These are phyloP conservation scores for Urocynchramus pylzowi DNA, from an alignment of 2,113 vertebrate species.

Conservation along the genomic window DNA sequence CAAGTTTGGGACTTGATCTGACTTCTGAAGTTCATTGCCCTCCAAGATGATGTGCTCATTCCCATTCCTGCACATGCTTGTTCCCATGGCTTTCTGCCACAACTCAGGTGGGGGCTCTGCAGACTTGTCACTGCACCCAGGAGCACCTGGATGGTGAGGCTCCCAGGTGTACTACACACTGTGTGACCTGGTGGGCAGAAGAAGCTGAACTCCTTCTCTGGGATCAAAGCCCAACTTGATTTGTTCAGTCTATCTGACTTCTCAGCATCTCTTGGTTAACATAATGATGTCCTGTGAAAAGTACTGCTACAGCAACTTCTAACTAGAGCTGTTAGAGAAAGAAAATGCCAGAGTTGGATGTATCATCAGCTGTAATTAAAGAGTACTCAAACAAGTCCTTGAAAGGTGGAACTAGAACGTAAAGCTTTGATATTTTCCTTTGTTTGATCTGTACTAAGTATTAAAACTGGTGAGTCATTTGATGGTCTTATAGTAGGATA, in stretches of 20 bases:
- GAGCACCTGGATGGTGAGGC: not conserved
- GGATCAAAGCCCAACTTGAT: not conserved
- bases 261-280: slow-evolving; percentile 29
- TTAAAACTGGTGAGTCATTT: slow-evolving; percentile 58
- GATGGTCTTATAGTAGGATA: slow-evolving; percentile 43
- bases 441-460: slow-evolving; percentile 63
- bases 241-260: not conserved
- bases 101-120: not conserved
- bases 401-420: slow-evolving; percentile 45
- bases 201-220: not conserved
- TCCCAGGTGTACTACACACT: not conserved
- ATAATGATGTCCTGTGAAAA: slow-evolving; percentile 37
- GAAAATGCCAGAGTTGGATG: slow-evolving; percentile 3
- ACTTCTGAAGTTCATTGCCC: not conserved
- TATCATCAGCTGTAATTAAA: slow-evolving; percentile 59
- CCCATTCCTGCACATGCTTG: not conserved
- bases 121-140: not conserved
- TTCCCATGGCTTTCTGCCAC: not conserved
- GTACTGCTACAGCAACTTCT: slow-evolving; percentile 53
- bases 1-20: not conserved
- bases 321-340: slow-evolving; percentile 25
- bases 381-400: slow-evolving; percentile 56
- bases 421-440: slow-evolving; percentile 61
- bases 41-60: not conserved
- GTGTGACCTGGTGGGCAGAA: not conserved